These are phyloP conservation scores for Acanthosepion lycidas DNA, from an alignment of 2,888 invertebrate species.

Conservation along the genomic window DNA sequence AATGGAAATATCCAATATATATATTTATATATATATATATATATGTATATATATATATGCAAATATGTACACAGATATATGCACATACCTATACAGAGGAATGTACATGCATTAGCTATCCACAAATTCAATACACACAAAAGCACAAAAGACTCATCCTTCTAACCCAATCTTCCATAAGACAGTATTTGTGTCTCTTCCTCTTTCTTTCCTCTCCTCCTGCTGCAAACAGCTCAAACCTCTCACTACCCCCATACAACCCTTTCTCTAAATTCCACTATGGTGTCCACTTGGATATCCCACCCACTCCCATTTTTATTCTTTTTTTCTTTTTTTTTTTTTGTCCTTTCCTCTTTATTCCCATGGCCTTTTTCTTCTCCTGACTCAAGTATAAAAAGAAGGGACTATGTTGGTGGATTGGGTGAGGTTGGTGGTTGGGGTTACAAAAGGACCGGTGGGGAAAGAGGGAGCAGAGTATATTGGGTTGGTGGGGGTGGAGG, in stretches of 20 bases:
- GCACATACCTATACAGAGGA: not conserved
- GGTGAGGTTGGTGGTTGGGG: not conserved
- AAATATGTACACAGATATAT: not conserved
- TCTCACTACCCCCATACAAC: not conserved
- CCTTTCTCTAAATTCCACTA: not conserved
- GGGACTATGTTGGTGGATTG: not conserved
- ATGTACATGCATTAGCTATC: not conserved
- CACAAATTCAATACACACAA: not conserved
- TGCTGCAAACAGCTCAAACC: not conserved
- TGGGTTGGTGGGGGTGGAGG: not conserved
- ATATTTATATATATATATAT: not conserved
- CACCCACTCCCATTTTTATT: not conserved
- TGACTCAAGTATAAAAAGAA: slow-evolving; percentile 11
- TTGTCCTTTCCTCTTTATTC: not conserved
- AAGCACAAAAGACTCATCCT: slow-evolving; percentile 33
- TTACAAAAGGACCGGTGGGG: not conserved
- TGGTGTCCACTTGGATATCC: not conserved
- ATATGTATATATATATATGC: not conserved
- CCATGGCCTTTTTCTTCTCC: not conserved
- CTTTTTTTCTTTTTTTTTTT: too few species aligned
- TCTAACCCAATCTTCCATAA: slow-evolving; percentile 16
- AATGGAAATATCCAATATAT: too few species aligned
- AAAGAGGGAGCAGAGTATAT: not conserved
- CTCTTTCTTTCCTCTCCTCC: not conserved
- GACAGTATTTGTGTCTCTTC: not conserved